phyloP scores from a whole-genome alignment of 1,140 invertebrate genomes.

The Daktulosphaira vitifoliae region DNA sequence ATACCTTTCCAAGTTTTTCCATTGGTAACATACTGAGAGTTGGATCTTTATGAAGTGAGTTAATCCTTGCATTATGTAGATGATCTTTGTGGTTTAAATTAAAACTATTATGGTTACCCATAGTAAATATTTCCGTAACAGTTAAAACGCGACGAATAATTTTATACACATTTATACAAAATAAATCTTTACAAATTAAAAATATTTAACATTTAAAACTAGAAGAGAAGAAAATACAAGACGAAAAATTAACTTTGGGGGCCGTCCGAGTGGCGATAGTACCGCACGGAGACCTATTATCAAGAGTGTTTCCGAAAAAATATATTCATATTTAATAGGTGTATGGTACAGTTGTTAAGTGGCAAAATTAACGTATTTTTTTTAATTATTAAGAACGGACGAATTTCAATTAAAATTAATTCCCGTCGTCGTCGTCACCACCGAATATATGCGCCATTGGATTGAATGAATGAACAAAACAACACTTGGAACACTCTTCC shows the following conservation, averaged over 20 bases:
- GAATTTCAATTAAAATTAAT: background rate
- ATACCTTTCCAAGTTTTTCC: slow-evolving; percentile 35
- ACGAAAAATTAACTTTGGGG: background rate
- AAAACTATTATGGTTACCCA: slow-evolving; percentile 25
- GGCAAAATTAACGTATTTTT: too few species aligned
- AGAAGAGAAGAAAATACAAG: background rate
- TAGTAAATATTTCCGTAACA: background rate
- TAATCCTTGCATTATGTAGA: slow-evolving; percentile 7
- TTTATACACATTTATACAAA: background rate
- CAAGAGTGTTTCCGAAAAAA: background rate
- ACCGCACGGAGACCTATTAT: slow-evolving; percentile 2
- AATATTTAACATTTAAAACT: background rate
- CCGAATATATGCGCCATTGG: slow-evolving; percentile 10
- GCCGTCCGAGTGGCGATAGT: slow-evolving; percentile 5
- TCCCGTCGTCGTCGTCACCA: slow-evolving; percentile 17
- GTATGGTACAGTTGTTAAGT: too few species aligned
- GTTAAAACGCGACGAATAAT: background rate
- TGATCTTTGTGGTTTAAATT: slow-evolving; percentile 30
- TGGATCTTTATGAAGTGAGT: slow-evolving; percentile 5
- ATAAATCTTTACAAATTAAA: background rate
- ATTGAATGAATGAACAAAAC: background rate
- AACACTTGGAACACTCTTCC: background rate
- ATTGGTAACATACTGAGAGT: slow-evolving; percentile 28
- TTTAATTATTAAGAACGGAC: too few species aligned
- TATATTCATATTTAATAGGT: background rate